phyloP scores from a whole-genome alignment of 2,888 invertebrate genomes.

The Molanna angustata region DNA sequence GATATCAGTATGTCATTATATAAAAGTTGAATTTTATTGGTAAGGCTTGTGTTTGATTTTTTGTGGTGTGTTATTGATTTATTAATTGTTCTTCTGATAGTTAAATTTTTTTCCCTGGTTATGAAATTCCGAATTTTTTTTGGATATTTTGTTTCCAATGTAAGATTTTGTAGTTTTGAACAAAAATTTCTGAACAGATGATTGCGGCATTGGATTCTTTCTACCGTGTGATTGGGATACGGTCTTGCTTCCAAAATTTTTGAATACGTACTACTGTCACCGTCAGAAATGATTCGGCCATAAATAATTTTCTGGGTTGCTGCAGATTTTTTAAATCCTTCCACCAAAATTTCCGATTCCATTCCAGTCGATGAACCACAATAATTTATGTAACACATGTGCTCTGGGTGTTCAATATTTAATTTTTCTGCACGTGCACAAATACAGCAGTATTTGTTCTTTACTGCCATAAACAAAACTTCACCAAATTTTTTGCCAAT shows the following conservation, averaged over 20 bases:
- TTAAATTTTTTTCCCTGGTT: background rate
- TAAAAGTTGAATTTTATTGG: background rate
- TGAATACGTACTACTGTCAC: background rate
- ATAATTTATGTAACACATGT: background rate
- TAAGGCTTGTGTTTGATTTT: background rate
- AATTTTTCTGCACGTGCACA: background rate
- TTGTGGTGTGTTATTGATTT: background rate
- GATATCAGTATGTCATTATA: background rate
- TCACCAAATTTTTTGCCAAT: background rate
- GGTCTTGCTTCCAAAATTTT: constrained; percentile 5
- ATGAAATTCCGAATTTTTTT: background rate
- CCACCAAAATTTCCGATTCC: constrained; percentile 2
- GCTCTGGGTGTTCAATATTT: background rate
- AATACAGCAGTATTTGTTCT: constrained; percentile 2
- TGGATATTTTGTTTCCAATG: background rate
- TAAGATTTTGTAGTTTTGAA: background rate
- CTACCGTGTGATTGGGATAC: background rate
- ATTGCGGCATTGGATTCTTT: constrained; percentile 1
- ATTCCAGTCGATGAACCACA: background rate
- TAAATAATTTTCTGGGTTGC: background rate
- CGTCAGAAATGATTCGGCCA: background rate
- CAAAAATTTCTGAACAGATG: constrained; percentile 2
- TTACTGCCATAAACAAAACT: background rate
- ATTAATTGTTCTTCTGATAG: background rate
- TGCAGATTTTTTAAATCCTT: background rate